Percentiles rank a stretch among this genome's conserved stretches.
These are phyloP conservation scores for Limonius californicus DNA, from an alignment of 1,140 invertebrate genomes.

Conservation along the genomic window DNA sequence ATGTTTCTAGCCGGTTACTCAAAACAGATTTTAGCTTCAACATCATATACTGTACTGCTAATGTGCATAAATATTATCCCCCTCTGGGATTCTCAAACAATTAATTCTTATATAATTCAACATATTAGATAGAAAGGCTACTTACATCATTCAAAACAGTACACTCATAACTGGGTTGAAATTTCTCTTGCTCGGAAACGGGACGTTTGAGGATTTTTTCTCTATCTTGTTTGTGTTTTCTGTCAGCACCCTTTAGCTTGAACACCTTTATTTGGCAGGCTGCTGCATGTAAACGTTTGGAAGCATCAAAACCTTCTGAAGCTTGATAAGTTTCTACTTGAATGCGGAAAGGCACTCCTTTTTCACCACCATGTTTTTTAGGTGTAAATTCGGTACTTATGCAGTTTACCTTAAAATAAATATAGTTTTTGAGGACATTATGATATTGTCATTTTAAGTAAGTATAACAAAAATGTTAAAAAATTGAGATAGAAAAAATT, in stretches of 20 bases:
- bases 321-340: conserved; percentile 84
- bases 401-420: conserved; percentile 95
- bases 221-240: conserved; percentile 95
- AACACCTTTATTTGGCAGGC: conserved; percentile 94
- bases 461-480: no score
- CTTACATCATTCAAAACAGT: conserved; percentile 86
- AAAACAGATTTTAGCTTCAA: no score
- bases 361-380: conserved; percentile 97
- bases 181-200: conserved; percentile 85
- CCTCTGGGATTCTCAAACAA: no score
- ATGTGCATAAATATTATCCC: no score
- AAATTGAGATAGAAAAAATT: no score
- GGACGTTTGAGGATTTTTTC: conserved; percentile 91
- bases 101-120: no score
- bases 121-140: conserved; percentile 23
- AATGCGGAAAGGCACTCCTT: conserved; percentile 93
- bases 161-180: conserved; percentile 92
- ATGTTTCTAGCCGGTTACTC: no score
- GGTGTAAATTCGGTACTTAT: conserved; percentile 98
- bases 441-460: no score
- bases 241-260: conserved; percentile 91
- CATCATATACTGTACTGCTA: no score
- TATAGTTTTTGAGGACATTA: no score
- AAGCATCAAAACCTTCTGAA: conserved; percentile 44
- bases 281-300: conserved; percentile 75